Conservation (phyloP, 2,888 invertebrate genomes). For the Eulithis testata region DNA sequence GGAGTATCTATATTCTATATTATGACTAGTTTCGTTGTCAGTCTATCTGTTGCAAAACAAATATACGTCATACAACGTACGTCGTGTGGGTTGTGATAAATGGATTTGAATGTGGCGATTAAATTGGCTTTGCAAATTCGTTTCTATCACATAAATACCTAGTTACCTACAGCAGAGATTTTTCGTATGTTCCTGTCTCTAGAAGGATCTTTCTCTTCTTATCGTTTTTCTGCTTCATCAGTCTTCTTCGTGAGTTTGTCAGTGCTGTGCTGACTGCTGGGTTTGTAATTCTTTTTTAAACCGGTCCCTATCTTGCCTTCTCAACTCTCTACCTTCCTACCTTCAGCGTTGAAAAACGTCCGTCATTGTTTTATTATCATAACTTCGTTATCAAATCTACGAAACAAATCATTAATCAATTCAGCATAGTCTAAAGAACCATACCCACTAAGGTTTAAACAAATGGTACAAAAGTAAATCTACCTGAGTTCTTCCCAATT, state of each 20-base stretch:
- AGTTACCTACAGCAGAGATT: too few species aligned
- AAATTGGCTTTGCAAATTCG: too few species aligned
- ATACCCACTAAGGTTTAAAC: not conserved
- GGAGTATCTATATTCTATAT: not conserved
- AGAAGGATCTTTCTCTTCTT: too few species aligned
- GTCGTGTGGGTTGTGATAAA: conserved; percentile 4
- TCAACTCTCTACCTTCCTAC: not conserved
- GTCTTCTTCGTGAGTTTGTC: too few species aligned
- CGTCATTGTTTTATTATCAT: not conserved
- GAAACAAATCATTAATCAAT: conserved; percentile 20
- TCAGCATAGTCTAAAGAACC: conserved; percentile 1
- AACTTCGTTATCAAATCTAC: conserved; percentile 8
- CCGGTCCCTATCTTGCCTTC: too few species aligned
- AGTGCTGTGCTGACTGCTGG: too few species aligned
- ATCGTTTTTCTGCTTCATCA: too few species aligned
- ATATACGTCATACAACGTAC: not conserved
- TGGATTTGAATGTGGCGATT: conserved; percentile 3
- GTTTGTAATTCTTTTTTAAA: too few species aligned
- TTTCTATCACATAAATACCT: too few species aligned
- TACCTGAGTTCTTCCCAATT: too few species aligned
- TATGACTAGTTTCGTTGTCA: not conserved
- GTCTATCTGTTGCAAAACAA: conserved; percentile 2
- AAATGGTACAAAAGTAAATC: not conserved
- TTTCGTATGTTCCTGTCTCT: too few species aligned
- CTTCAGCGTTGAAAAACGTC: not conserved